Percentiles rank a stretch among this genome's conserved stretches.
phyloP scores from a whole-genome alignment of 2,888 invertebrate species.

The Brenthis daphne region DNA sequence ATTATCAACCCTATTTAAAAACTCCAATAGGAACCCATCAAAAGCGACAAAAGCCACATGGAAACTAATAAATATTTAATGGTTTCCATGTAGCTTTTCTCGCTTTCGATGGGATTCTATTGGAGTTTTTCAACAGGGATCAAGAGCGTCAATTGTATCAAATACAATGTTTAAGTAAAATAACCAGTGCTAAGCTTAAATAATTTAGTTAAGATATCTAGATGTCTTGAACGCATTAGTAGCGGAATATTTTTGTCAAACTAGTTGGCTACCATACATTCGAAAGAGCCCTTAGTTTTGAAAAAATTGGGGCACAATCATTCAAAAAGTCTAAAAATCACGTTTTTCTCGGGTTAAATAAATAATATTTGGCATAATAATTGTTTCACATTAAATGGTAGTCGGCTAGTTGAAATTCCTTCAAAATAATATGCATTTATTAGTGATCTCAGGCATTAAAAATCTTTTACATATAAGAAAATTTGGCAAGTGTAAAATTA shows the following conservation, averaged over 20 bases:
- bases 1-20: slow-evolving; percentile 34
- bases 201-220: slow-evolving; percentile 47
- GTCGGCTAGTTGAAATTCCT: slow-evolving; percentile 41
- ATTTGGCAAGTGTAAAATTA: slow-evolving; percentile 46
- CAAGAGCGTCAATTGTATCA: slow-evolving; percentile 73
- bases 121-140: too few relatives aligned
- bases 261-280: slow-evolving; percentile 35
- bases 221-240: slow-evolving; percentile 34
- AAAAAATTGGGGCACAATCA: slow-evolving; percentile 17
- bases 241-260: slow-evolving; percentile 33
- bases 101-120: too few relatives aligned
- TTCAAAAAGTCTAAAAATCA: slow-evolving; percentile 11
- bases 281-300: slow-evolving; percentile 10
- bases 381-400: slow-evolving; percentile 31
- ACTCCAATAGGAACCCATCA: too few relatives aligned
- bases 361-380: slow-evolving; percentile 16
- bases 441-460: slow-evolving; percentile 72
- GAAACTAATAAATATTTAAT: too few relatives aligned
- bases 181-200: slow-evolving; percentile 58
- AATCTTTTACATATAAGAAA: slow-evolving; percentile 48
- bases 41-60: too few relatives aligned
- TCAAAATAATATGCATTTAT: slow-evolving; percentile 66
- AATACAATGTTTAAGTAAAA: slow-evolving; percentile 68
- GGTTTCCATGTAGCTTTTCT: too few relatives aligned
- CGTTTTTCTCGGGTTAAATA: slow-evolving; percentile 10